phyloP scores from a whole-genome alignment of 2,888 invertebrate species.

The Drosophila limbata region DNA sequence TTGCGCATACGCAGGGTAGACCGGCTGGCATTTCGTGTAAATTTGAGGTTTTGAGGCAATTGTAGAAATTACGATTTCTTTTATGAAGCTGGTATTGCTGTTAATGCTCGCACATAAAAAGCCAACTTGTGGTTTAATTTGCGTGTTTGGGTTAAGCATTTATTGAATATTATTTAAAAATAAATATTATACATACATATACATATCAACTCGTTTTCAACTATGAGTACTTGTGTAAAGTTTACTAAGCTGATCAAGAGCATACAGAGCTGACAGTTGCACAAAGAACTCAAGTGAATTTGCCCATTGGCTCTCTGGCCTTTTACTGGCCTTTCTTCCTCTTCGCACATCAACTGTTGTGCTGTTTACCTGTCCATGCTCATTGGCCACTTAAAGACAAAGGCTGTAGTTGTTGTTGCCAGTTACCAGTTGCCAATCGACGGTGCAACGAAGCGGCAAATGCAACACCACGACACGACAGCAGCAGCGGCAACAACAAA shows the following conservation, averaged over 20 bases:
- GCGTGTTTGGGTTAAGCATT: slow-evolving; percentile 19
- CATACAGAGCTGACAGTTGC: slow-evolving; percentile 54
- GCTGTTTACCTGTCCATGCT: slow-evolving; percentile 55
- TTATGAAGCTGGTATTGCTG: slow-evolving; percentile 28
- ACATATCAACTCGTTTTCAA: slow-evolving; percentile 2
- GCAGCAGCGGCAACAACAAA: slow-evolving; percentile 28
- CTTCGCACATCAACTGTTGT: not conserved
- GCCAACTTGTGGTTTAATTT: slow-evolving; percentile 26
- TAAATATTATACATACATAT: no score
- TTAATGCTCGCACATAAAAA: slow-evolving; percentile 31
- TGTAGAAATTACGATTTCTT: slow-evolving; percentile 62
- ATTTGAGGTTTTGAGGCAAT: slow-evolving; percentile 35
- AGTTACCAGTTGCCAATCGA: slow-evolving; percentile 67
- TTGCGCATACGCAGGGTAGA: slow-evolving; percentile 56
- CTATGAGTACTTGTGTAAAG: slow-evolving; percentile 4
- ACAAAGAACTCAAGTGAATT: slow-evolving; percentile 43
- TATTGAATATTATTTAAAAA: no score
- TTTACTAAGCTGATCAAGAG: slow-evolving; percentile 24
- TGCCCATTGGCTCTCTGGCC: slow-evolving; percentile 10
- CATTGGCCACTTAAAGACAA: slow-evolving; percentile 76
- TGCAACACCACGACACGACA: slow-evolving; percentile 75
- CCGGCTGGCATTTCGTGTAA: slow-evolving; percentile 3
- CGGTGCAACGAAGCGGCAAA: slow-evolving; percentile 77
- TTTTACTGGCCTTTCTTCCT: slow-evolving; percentile 4
- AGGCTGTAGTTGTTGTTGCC: slow-evolving; percentile 46